phyloP scores from a whole-genome alignment of 2,888 invertebrate species.

The Drosophila birchii region DNA sequence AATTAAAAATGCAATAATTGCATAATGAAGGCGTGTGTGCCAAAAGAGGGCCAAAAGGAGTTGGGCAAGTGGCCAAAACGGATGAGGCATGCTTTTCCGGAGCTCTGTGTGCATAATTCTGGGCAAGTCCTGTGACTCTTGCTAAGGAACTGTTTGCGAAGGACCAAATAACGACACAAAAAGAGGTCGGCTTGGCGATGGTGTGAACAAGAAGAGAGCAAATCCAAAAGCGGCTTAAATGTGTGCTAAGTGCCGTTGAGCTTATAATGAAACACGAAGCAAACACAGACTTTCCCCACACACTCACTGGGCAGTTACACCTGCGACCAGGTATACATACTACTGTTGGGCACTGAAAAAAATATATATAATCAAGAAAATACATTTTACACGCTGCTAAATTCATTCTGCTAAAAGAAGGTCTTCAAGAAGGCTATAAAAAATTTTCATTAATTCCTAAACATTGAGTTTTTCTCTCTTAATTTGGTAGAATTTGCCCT shows the following conservation, averaged over 20 bases:
- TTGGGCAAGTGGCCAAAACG: slow-evolving; percentile 60
- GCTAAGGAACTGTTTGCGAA: slow-evolving; percentile 1
- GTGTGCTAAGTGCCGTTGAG: slow-evolving; percentile 74
- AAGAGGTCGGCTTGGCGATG: slow-evolving; percentile 18
- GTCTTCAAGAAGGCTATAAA: not conserved
- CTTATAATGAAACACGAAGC: slow-evolving; percentile 68
- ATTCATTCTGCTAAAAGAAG: accelerated
- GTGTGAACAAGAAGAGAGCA: slow-evolving; percentile 37
- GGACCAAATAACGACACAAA: slow-evolving; percentile 23
- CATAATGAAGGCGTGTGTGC: slow-evolving; percentile 61
- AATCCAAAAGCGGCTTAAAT: slow-evolving; percentile 75
- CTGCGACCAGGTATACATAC: slow-evolving; percentile 16
- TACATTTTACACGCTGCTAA: no score
- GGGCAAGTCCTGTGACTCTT: not conserved
- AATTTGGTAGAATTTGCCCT: no score
- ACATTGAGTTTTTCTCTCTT: accelerated
- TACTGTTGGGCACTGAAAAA: slow-evolving; percentile 1
- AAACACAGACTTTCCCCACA: slow-evolving; percentile 1
- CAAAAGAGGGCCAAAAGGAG: slow-evolving; percentile 36
- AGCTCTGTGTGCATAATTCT: slow-evolving; percentile 48
- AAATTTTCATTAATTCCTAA: not conserved
- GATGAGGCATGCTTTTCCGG: slow-evolving; percentile 38
- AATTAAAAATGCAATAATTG: slow-evolving; percentile 76
- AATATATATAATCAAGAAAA: not conserved
- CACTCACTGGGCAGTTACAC: slow-evolving; percentile 12